A percentile compares a stretch with the other conserved stretches of the same genome.
phyloP scores from a whole-genome alignment of 2,797 vertebrate genomes.

The Loris lydekkerianus region DNA sequence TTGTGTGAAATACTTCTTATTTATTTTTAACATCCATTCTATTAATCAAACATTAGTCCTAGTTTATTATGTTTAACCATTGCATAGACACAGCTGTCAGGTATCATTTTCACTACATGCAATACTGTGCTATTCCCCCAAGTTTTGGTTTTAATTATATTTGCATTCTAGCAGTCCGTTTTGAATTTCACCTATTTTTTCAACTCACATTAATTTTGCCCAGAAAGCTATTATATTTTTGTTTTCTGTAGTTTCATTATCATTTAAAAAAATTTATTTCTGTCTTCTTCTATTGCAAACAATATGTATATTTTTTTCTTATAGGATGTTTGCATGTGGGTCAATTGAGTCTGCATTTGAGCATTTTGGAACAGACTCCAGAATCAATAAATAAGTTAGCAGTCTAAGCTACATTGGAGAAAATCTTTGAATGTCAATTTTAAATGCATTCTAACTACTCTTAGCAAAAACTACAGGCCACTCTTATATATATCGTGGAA shows the following conservation, averaged over 20 bases:
- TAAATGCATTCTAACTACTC: not conserved
- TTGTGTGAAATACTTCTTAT: not conserved
- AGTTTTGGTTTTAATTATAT: not conserved
- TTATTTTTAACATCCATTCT: constrained; percentile 1
- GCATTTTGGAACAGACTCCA: not conserved
- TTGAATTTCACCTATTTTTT: not conserved
- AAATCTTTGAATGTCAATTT: not conserved
- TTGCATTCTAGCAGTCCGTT: not conserved
- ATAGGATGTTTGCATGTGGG: not conserved
- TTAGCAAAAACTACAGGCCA: not conserved
- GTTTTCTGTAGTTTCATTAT: not conserved
- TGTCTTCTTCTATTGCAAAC: not conserved
- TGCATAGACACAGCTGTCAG: not conserved
- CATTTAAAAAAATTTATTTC: not conserved
- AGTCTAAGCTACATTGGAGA: not conserved
- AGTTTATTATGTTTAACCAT: not conserved
- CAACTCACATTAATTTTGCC: not conserved
- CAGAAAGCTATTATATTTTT: not conserved
- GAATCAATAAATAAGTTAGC: not conserved
- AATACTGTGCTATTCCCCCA: not conserved
- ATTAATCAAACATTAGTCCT: not conserved
- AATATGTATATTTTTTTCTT: not conserved
- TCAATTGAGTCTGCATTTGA: not conserved
- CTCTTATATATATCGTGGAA: not conserved
- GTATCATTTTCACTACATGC: not conserved